phyloP scores from a whole-genome alignment of 2,888 invertebrate species.

The Alloplasta piceator region DNA sequence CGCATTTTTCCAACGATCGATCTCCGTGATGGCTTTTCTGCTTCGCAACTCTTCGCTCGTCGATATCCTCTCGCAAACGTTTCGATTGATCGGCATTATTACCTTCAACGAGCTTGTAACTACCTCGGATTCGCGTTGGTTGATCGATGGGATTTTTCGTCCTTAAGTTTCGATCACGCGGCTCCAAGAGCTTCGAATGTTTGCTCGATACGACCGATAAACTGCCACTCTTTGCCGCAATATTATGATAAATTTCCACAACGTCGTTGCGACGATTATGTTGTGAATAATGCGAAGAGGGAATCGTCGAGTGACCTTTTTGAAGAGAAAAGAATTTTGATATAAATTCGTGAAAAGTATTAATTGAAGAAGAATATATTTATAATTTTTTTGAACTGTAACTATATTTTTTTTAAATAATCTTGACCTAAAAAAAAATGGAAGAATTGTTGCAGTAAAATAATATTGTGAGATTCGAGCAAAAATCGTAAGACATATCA shows the following conservation, averaged over 20 bases:
- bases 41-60: slow-evolving; percentile 31
- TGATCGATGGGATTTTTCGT: slow-evolving; percentile 19
- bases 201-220: slow-evolving; percentile 72
- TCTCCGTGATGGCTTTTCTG: slow-evolving; percentile 19
- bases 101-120: slow-evolving; percentile 26
- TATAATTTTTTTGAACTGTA: too few relatives aligned
- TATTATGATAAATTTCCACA: slow-evolving; percentile 78
- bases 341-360: background rate
- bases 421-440: slow-evolving; percentile 36
- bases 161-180: slow-evolving; percentile 28
- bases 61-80: slow-evolving; percentile 19
- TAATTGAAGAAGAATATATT: background rate
- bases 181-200: slow-evolving; percentile 66
- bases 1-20: slow-evolving; percentile 27
- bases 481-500: too few relatives aligned
- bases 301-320: slow-evolving; percentile 53
- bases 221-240: slow-evolving; percentile 72
- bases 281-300: slow-evolving; percentile 17
- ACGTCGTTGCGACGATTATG: slow-evolving; percentile 43
- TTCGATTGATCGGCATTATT: background rate
- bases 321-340: too few relatives aligned
- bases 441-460: background rate
- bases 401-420: too few relatives aligned
- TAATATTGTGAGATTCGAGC: too few relatives aligned
- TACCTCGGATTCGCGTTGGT: slow-evolving; percentile 36